Percentiles rank a stretch among this genome's conserved stretches.
These are phyloP conservation scores for Labroides dimidiatus DNA, from an alignment of 2,797 vertebrate species.

Conservation along the genomic window DNA sequence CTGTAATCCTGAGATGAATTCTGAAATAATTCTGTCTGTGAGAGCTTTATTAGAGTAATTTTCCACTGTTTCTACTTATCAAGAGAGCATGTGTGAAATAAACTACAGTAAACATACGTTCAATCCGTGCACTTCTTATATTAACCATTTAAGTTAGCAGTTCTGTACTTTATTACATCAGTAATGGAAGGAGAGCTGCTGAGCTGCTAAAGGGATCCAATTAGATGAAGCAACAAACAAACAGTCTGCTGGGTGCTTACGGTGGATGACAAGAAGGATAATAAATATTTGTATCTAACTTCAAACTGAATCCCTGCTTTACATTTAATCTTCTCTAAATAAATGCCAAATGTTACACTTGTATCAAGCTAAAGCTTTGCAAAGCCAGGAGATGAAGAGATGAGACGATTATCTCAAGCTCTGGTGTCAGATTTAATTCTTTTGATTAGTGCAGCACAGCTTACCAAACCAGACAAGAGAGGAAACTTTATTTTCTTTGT, in stretches of 20 bases:
- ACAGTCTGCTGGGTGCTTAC: background rate
- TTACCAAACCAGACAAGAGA: background rate
- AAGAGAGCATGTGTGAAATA: too few relatives aligned
- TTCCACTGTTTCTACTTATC: too few relatives aligned
- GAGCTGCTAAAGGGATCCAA: background rate
- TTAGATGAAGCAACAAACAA: constrained; percentile 1
- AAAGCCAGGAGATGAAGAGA: background rate
- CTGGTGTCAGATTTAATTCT: background rate
- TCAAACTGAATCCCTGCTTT: background rate
- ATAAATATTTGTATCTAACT: background rate
- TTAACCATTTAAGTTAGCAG: too few relatives aligned
- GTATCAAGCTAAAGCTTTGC: background rate
- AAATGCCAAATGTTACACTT: background rate
- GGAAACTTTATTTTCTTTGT: background rate
- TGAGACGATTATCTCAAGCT: background rate
- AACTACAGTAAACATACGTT: too few relatives aligned
- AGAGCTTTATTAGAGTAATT: background rate
- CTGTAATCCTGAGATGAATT: background rate
- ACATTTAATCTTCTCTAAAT: background rate
- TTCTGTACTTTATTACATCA: background rate
- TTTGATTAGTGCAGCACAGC: background rate
- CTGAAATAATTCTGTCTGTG: background rate
- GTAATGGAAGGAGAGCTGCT: background rate
- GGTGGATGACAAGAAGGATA: background rate
- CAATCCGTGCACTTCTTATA: too few relatives aligned